Base-by-base conservation (phyloP, 2,113 vertebrate genomes). In the Pedionomus torquatus region DNA sequence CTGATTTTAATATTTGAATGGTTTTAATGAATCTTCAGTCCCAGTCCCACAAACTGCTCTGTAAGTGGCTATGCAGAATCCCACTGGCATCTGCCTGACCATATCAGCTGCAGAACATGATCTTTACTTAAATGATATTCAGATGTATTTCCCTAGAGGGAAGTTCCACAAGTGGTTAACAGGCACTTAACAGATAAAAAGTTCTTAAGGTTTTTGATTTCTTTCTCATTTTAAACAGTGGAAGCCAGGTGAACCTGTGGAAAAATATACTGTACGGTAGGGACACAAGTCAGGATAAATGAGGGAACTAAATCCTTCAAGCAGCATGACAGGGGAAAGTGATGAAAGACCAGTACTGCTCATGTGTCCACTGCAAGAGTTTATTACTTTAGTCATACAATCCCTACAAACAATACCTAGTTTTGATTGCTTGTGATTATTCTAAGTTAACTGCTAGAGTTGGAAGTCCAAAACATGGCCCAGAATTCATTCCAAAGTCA, bases 1-100 rank as follows among this genome's bases (percentile, higher is more conserved):
- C 14, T 52, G 64, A 95, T 82, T 89, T 81, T 64, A 87, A 44
- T 64, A 82, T 83, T 74, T 87, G 20, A 83, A 54, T 33, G 9
- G 16, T 89, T 95, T 87, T 83, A 83, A 78, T 14, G 17, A 58
- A 51, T 66, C 69, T 80, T 88, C 11, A 46, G 58, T 48, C 43
- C 11, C 17, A 71, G 20, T 44, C 25, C 65, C 69, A 87, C 39
- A 74, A 65, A 14, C 68, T 64, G 26, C 25, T 64, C 20, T 39
- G 7, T 58, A n/a, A 89, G 28, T 5, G 11, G 31, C 55, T n/a
- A 18, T 31, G 23, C 33, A 78, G 76, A 83, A 90, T n/a, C 30
- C 33, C 72, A 58, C 51, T 75, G 83, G 48, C 68, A 94, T 84
- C 23, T 58, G 49, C 51, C 48, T 77, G 30, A 24, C 35, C 61